These are phyloP conservation scores for Acromyrmex echinatior DNA, from an alignment of 1,140 invertebrate genomes.

Conservation along the genomic window DNA sequence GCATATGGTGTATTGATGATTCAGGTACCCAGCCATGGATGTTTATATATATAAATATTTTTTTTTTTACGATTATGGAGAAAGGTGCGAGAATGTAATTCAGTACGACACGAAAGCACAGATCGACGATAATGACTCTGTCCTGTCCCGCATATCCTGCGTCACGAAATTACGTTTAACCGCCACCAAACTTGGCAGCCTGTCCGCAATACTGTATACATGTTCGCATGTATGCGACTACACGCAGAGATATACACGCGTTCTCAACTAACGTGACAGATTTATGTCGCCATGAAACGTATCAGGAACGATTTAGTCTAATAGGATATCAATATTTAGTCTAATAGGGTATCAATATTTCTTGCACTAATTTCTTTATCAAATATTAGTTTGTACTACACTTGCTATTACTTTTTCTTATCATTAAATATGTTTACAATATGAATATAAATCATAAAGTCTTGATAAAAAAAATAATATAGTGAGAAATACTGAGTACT, in stretches of 20 bases:
- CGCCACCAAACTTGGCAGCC: constrained; percentile 52
- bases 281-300: constrained; percentile 26
- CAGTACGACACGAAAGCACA: constrained; percentile 3
- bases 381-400: neutral
- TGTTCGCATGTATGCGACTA: neutral
- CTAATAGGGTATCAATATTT: neutral
- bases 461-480: neutral
- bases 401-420: neutral
- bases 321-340: neutral
- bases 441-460: neutral
- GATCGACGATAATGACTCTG: constrained; percentile 37
- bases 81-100: constrained; percentile 29
- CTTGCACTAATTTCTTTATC: neutral
- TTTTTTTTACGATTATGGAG: neutral
- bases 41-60: no score
- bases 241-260: neutral
- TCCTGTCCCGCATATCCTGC: neutral
- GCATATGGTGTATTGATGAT: neutral
- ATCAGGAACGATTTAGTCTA: constrained; percentile 20
- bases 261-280: constrained; percentile 18
- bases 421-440: neutral
- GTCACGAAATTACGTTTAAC: constrained; percentile 48
- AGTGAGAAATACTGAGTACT: neutral
- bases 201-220: constrained; percentile 39
- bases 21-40: neutral